Evolutionary conservation across 1,140 invertebrate species (phyloP).

Genomic region (Drosophila ercepeae): DNA sequence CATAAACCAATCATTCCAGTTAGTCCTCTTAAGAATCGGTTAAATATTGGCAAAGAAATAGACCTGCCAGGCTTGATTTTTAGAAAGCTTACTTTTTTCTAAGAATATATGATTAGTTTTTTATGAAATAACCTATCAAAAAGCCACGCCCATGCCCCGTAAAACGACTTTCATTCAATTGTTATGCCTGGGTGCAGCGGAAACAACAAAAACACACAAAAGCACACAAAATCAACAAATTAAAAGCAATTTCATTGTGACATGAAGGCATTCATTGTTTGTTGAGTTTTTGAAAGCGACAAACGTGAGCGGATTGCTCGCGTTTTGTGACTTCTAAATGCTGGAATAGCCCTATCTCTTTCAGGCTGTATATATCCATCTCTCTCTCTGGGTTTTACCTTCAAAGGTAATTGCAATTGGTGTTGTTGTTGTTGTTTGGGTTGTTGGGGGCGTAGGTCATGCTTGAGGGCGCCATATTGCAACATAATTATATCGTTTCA

Average conservation of each 20-base stretch:
- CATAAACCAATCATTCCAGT: too few relatives aligned
- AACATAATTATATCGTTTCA: conserved; percentile 80
- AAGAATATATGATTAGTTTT: not conserved
- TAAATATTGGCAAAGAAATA: too few relatives aligned
- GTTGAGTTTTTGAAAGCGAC: conserved; percentile 23
- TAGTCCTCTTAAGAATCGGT: too few relatives aligned
- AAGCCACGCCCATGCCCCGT: conserved; percentile 8
- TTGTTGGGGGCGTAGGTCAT: conserved; percentile 68
- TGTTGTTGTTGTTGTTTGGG: conserved; percentile 48
- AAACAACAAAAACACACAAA: conserved; percentile 20
- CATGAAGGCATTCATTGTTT: conserved; percentile 31
- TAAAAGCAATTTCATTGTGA: conserved; percentile 41
- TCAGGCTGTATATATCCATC: not conserved
- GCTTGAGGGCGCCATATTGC: conserved; percentile 77
- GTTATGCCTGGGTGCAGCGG: conserved; percentile 40
- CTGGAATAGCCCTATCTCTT: conserved; percentile 1
- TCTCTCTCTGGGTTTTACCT: conserved; percentile 14
- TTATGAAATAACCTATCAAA: conserved; percentile 4
- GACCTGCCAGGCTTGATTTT: too few relatives aligned
- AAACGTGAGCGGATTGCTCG: conserved; percentile 9
- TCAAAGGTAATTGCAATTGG: conserved; percentile 27
- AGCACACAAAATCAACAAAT: conserved; percentile 12
- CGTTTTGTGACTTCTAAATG: conserved; percentile 14
- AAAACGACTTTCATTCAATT: conserved; percentile 27
- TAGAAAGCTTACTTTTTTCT: not conserved